A percentile compares a stretch with the other conserved stretches of the same genome.
These are phyloP conservation scores for Siderastrea radians DNA, from an alignment of 92 coral and sea anemone species.

Conservation along the genomic window DNA sequence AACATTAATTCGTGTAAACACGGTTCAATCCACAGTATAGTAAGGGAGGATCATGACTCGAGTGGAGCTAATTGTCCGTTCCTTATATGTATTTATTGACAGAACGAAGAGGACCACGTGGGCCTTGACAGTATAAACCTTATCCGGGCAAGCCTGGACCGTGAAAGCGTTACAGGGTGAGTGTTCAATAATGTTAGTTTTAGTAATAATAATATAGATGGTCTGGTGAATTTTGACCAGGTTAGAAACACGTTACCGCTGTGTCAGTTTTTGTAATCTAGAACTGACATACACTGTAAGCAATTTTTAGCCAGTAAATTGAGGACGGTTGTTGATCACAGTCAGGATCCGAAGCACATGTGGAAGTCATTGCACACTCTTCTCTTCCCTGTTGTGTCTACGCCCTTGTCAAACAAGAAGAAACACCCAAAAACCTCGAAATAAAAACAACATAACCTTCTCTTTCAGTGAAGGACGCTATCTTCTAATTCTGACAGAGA, in stretches of 20 bases:
- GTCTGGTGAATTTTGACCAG: too few species aligned
- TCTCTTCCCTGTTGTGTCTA: background rate
- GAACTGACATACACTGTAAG: too few species aligned
- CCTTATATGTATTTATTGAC: background rate
- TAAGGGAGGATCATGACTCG: background rate
- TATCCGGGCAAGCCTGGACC: conserved; percentile 32
- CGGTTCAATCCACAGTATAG: too few species aligned
- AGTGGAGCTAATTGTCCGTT: background rate
- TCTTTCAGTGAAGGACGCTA: conserved; percentile 80
- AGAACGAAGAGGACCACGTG: conserved; percentile 34
- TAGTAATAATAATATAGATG: too few species aligned
- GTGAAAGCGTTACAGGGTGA: conserved; percentile 20
- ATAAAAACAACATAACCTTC: background rate
- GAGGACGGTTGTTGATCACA: background rate
- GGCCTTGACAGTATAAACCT: conserved; percentile 9
- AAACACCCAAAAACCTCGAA: background rate
- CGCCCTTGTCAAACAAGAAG: background rate
- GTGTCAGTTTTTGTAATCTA: too few species aligned
- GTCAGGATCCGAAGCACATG: too few species aligned
- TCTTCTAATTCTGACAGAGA: conserved; percentile 82
- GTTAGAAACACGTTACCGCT: too few species aligned
- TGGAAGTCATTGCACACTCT: too few species aligned
- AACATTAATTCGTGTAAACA: too few species aligned
- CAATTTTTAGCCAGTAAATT: background rate
- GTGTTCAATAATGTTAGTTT: background rate